phyloP scores from a whole-genome alignment of 2,888 invertebrate species.

The Drosophila picticornis region DNA sequence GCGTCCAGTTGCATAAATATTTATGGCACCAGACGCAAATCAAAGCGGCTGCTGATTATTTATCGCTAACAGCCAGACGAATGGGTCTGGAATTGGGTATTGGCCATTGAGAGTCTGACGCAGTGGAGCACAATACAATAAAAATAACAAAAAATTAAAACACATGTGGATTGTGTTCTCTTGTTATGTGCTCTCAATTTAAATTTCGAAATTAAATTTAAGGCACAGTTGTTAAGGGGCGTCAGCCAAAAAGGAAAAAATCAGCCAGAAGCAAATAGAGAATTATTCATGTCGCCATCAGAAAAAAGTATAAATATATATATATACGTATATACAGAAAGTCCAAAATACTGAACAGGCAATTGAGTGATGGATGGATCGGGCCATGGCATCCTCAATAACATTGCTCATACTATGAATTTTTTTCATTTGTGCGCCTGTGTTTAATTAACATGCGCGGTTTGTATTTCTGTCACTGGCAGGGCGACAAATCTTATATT shows the following conservation, averaged over 20 bases:
- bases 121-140: constrained; percentile 32
- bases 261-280: constrained; percentile 22
- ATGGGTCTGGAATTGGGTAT: constrained; percentile 21
- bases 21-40: constrained; percentile 59
- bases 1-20: constrained; percentile 73
- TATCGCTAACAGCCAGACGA: constrained; percentile 60
- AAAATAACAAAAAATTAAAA: constrained; percentile 33
- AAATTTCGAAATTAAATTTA: constrained; percentile 61
- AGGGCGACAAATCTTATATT: constrained; percentile 20
- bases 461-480: constrained; percentile 31
- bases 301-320: neutral
- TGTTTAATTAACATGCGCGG: constrained; percentile 71
- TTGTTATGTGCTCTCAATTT: constrained; percentile 47
- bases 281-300: constrained; percentile 48
- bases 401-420: constrained; percentile 26
- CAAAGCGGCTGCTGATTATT: constrained; percentile 68
- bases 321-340: constrained; percentile 2
- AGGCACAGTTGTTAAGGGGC: constrained; percentile 68
- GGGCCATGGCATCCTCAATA: constrained; percentile 39
- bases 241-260: constrained; percentile 29
- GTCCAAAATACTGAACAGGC: constrained; percentile 55
- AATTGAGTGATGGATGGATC: constrained; percentile 76
- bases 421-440: constrained; percentile 30
- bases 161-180: constrained; percentile 61
- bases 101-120: constrained; percentile 24